Percentiles rank a stretch among this genome's conserved stretches.
Evolutionary conservation across 2,113 vertebrate species (phyloP).

Genomic region (Psilopogon haemacephalus): DNA sequence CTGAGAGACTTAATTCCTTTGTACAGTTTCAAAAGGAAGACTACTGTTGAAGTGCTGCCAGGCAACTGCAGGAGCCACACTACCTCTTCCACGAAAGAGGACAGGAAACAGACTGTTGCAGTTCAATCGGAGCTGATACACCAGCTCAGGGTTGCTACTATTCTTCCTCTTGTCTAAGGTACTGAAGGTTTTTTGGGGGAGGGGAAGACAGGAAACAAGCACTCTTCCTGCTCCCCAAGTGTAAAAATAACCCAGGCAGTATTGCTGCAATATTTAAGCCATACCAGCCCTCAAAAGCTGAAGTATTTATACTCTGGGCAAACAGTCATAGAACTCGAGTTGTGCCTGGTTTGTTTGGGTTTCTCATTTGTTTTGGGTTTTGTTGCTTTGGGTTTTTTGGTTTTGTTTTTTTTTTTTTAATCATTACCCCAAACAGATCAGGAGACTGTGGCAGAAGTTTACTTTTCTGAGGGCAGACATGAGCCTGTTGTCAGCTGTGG

Average conservation of each 20-base stretch:
- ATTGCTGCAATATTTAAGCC: background rate
- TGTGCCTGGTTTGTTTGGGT: background rate
- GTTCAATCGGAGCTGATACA: background rate
- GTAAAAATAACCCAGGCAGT: slow-evolving; percentile 13
- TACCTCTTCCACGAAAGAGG: background rate
- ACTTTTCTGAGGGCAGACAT: background rate
- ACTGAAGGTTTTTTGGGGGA: background rate
- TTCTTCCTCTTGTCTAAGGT: background rate
- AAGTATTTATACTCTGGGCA: slow-evolving; percentile 34
- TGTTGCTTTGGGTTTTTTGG: too few relatives aligned
- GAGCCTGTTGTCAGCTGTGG: background rate
- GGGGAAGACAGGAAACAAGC: background rate
- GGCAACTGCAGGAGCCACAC: background rate
- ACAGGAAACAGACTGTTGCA: background rate
- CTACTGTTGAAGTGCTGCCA: background rate
- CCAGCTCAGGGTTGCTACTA: background rate
- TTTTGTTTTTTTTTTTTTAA: background rate
- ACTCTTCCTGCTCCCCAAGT: slow-evolving; percentile 18
- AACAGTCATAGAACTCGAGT: background rate
- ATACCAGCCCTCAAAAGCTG: background rate
- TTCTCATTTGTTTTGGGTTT: too few relatives aligned
- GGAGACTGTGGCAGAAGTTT: background rate
- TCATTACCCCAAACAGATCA: slow-evolving; percentile 26
- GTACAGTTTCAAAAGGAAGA: background rate
- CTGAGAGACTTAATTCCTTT: background rate